Evolutionary conservation across 2,113 vertebrate species (phyloP).

Genomic region (Myxocyprinus asiaticus): DNA sequence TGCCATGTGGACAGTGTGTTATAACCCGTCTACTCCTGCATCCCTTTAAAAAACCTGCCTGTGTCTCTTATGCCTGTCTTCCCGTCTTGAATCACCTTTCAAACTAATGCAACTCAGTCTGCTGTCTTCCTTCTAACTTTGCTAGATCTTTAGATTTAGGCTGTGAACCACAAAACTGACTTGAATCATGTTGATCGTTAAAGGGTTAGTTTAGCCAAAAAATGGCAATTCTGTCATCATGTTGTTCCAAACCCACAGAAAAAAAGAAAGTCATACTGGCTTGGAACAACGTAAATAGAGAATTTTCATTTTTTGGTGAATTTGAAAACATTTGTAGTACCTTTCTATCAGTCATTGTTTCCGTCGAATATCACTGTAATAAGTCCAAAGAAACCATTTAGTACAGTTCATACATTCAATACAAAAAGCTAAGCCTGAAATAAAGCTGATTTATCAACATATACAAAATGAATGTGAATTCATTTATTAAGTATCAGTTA

Average conservation of each 20-base stretch:
- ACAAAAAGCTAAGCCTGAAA: neutral
- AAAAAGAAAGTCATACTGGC: too few relatives aligned
- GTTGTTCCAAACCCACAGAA: too few relatives aligned
- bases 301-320: too few relatives aligned
- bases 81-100: too few relatives aligned
- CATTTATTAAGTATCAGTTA: neutral
- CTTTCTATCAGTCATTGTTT: neutral
- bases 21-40: neutral
- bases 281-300: too few relatives aligned
- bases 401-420: conserved; percentile 12
- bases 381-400: conserved; percentile 35
- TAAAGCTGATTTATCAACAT: conserved; percentile 22
- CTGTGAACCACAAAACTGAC: neutral
- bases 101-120: too few relatives aligned
- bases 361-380: conserved; percentile 18
- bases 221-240: too few relatives aligned
- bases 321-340: neutral
- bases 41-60: conserved; percentile 37
- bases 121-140: conserved; percentile 2
- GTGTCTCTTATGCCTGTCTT: neutral
- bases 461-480: neutral
- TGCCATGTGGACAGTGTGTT: conserved; percentile 20
- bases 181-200: too few relatives aligned
- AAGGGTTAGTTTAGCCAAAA: too few relatives aligned
- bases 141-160: conserved; percentile 10